Base-by-base conservation (phyloP, 2,113 vertebrate genomes). In the Rhagologus leucostigma region DNA sequence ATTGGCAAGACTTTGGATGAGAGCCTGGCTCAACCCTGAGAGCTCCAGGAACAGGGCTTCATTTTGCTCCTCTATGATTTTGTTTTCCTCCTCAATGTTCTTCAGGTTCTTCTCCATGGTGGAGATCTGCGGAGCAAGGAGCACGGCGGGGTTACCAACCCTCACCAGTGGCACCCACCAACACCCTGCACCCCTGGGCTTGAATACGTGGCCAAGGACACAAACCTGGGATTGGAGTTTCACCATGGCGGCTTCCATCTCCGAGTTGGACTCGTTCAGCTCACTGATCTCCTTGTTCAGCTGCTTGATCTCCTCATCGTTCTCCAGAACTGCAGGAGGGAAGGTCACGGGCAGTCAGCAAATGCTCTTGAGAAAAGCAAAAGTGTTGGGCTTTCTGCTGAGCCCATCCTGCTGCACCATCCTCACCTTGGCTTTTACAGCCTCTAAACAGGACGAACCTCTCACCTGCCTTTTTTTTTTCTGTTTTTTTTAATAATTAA, bases 51-150 rank as follows among this genome's bases (percentile, higher is more conserved):
- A 99, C 93, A 99, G 98, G 83, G 99, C 99, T 95, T 99, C 99
- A 0, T 99, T 99, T 98, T 99, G 99, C 98, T 99, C 99, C 96
- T 99, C 99, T 7, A 99, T 99, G 87, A 99, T 98, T 97, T 99
- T 99, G 96, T 99, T 99, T 95, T 99, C 99, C 37, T 99, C 98
- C 91, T 99, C 99, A 2, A 99, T 99, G 97, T 97, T 99, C 98
- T 98, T 99, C 96, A 99, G 98, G 98, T 99, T 99, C 95, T 99
- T 99, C 97, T 99, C 99, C 99, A 99, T 99, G 96, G 98, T 99
- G 33, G 99, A 99, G 97, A 99, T 99, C 99, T 99, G 96, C 30
- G 21, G 52, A 60, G 75, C 39, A 26, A 78, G 26, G 56, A 74
- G 35, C 35, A n/a, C 0, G 0, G 59, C 30, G 15, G 57, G 29